Conservation (phyloP, 2,797 vertebrate species). For the Xiphorhynchus erythropygius region DNA sequence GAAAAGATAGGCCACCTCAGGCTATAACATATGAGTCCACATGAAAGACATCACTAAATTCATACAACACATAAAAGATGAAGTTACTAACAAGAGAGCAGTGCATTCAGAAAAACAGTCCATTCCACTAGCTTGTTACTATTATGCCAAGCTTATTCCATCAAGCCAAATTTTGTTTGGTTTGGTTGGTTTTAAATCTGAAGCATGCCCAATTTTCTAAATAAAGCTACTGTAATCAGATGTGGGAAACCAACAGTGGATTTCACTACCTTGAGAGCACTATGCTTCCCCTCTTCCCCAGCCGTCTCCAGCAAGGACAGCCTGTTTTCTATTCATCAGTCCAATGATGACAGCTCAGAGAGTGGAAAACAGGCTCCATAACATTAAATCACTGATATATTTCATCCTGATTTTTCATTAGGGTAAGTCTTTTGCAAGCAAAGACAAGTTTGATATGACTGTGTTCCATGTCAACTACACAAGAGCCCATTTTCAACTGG, state of each 20-base stretch:
- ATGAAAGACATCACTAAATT: not conserved
- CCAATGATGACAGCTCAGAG: not conserved
- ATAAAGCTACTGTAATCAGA: not conserved
- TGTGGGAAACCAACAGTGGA: not conserved
- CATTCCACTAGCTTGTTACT: not conserved
- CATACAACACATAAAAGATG: not conserved
- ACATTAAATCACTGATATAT: not conserved
- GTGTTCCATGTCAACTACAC: not conserved
- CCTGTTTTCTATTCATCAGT: not conserved
- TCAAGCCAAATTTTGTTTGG: not conserved
- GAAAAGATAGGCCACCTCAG: not conserved
- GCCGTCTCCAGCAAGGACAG: not conserved
- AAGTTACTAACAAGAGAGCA: not conserved
- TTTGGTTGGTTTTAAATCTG: not conserved
- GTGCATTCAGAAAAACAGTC: not conserved
- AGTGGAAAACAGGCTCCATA: not conserved
- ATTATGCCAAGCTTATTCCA: not conserved
- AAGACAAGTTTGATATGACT: not conserved
- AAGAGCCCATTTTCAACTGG: rapidly evolving
- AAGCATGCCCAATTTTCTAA: not conserved
- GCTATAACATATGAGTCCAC: not conserved
- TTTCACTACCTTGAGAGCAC: not conserved
- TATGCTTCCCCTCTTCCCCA: not conserved
- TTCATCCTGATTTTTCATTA: not conserved
- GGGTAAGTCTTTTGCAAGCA: not conserved